Percentiles rank a stretch among this genome's conserved stretches.
These are phyloP conservation scores for Raphicerus campestris DNA, from an alignment of 2,113 vertebrate species.

Conservation along the genomic window DNA sequence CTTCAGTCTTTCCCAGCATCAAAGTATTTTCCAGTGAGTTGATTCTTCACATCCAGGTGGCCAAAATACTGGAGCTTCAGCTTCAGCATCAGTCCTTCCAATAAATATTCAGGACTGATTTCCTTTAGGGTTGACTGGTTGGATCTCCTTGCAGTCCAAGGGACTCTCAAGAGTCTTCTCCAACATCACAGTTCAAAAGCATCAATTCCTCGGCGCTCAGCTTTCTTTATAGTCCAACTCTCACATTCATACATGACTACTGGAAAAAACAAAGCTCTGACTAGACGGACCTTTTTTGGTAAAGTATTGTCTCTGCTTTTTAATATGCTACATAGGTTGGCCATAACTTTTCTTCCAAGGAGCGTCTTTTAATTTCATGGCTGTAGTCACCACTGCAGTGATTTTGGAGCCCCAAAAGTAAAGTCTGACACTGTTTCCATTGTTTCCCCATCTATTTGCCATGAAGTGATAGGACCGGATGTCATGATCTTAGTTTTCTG, in stretches of 20 bases:
- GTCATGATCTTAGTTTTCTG: not conserved
- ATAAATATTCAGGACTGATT: not conserved
- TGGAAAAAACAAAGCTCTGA: not conserved
- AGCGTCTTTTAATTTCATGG: too few species aligned
- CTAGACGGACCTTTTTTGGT: not conserved
- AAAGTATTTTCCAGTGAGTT: not conserved
- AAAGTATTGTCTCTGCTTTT: not conserved
- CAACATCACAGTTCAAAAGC: not conserved
- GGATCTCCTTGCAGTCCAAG: not conserved
- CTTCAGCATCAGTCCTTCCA: not conserved
- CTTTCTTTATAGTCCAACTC: not conserved
- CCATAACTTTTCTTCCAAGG: not conserved
- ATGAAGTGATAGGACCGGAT: too few species aligned
- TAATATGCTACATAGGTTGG: not conserved
- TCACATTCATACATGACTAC: not conserved
- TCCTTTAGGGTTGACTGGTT: not conserved
- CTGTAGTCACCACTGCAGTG: too few species aligned
- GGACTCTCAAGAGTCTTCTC: not conserved
- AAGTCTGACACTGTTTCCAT: too few species aligned
- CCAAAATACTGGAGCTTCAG: not conserved
- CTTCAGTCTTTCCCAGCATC: not conserved
- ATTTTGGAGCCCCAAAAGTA: too few species aligned
- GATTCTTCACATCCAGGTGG: not conserved
- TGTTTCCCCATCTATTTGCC: too few species aligned
- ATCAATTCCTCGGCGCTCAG: not conserved